phyloP scores from a whole-genome alignment of 2,888 invertebrate species.

The Pecten maximus region DNA sequence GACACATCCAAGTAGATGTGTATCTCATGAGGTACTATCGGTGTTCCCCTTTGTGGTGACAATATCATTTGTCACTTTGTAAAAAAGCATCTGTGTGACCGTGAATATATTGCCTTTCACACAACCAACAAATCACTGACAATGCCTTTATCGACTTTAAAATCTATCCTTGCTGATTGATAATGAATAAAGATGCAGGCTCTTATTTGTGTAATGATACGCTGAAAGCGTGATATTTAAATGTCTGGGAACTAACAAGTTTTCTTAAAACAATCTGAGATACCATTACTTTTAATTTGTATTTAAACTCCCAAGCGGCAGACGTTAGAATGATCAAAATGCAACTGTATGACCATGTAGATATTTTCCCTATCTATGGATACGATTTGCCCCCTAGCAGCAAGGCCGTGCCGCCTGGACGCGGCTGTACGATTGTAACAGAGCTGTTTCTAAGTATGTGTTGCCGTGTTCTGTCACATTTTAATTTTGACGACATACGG shows the following conservation, averaged over 20 bases:
- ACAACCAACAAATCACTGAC: not conserved
- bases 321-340: not conserved
- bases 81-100: not conserved
- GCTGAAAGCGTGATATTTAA: not conserved
- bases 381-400: not conserved
- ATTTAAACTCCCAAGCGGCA: not conserved
- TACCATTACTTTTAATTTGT: not conserved
- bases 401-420: not conserved
- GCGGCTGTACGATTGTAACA: not conserved
- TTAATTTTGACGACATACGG: not conserved
- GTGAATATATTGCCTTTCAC: not conserved
- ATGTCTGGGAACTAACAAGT: not conserved
- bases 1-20: not conserved
- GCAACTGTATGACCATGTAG: not conserved
- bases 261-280: not conserved
- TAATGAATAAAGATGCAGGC: constrained; percentile 3
- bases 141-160: not conserved
- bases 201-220: not conserved
- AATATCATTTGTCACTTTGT: not conserved
- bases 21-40: not conserved
- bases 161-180: not conserved
- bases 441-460: not conserved
- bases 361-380: not conserved
- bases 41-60: not conserved
- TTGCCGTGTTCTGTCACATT: not conserved